A percentile compares a stretch with the other conserved stretches of the same genome.
phyloP scores from a whole-genome alignment of 2,113 vertebrate species.

The Silurus glanis region DNA sequence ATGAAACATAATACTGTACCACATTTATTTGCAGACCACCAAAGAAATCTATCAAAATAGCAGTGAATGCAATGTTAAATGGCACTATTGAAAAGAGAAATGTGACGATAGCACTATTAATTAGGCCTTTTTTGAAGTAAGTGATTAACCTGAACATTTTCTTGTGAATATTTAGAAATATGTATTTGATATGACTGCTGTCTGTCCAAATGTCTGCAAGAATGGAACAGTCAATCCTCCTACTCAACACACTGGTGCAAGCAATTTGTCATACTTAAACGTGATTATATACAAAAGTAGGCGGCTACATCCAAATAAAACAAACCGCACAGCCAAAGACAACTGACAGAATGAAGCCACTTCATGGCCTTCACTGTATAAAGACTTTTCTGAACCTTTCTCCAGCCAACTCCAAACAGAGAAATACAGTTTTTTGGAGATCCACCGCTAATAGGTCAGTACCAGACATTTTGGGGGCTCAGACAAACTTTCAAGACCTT shows the following conservation, averaged over 20 bases:
- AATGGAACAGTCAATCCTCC: slow-evolving; percentile 36
- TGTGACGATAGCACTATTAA: neutral
- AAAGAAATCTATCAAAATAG: neutral
- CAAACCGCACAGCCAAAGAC: slow-evolving; percentile 46
- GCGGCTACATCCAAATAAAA: slow-evolving; percentile 46
- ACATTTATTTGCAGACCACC: slow-evolving; percentile 23
- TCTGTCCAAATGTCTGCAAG: slow-evolving; percentile 27
- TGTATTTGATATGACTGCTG: slow-evolving; percentile 6
- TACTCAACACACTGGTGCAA: slow-evolving; percentile 37
- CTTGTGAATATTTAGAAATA: neutral
- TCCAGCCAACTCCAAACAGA: slow-evolving; percentile 17
- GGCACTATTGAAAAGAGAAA: neutral
- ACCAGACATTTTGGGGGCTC: neutral
- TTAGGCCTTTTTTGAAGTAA: neutral
- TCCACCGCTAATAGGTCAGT: slow-evolving; percentile 37
- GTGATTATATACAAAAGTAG: slow-evolving; percentile 34
- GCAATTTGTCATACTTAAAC: slow-evolving; percentile 53
- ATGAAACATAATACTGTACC: slow-evolving; percentile 24
- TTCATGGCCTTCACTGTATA: slow-evolving; percentile 34
- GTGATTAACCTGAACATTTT: slow-evolving; percentile 6
- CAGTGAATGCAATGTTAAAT: slow-evolving; percentile 14
- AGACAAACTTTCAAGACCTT: neutral
- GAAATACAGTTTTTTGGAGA: slow-evolving; percentile 35
- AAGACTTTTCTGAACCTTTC: slow-evolving; percentile 32
- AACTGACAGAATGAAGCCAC: slow-evolving; percentile 42